phyloP scores from a whole-genome alignment of 2,113 vertebrate species.

The Bubo blakistoni region DNA sequence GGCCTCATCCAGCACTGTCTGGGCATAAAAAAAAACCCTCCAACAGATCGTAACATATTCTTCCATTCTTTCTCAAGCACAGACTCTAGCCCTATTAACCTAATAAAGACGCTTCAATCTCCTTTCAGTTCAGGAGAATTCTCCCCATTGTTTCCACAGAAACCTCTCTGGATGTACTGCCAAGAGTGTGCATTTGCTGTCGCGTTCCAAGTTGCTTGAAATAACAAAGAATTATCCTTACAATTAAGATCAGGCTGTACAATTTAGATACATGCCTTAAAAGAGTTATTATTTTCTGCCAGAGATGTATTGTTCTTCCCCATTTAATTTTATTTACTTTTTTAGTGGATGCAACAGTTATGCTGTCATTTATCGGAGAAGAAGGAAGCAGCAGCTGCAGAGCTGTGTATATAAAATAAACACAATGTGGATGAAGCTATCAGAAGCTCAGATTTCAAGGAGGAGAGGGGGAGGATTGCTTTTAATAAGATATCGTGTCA shows the following conservation, averaged over 20 bases:
- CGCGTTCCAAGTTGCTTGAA: slow-evolving; percentile 31
- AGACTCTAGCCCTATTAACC: slow-evolving; percentile 20
- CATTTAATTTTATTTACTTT: slow-evolving; percentile 62
- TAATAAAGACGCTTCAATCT: slow-evolving; percentile 10
- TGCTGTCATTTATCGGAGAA: slow-evolving; percentile 19
- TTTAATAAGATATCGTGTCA: slow-evolving; percentile 44
- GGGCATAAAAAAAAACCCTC: background rate
- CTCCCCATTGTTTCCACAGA: slow-evolving; percentile 37
- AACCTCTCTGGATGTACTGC: slow-evolving; percentile 30
- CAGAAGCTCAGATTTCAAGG: slow-evolving; percentile 14
- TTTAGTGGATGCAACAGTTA: slow-evolving; percentile 47
- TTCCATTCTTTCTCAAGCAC: background rate
- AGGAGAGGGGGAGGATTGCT: background rate
- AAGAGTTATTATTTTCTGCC: slow-evolving; percentile 24
- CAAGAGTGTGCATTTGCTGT: background rate
- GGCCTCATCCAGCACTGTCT: background rate
- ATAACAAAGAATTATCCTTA: slow-evolving; percentile 56
- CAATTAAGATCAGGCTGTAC: slow-evolving; percentile 61
- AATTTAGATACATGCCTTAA: slow-evolving; percentile 44
- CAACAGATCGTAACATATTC: background rate
- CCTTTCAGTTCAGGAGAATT: slow-evolving; percentile 19
- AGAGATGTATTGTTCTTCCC: slow-evolving; percentile 37
- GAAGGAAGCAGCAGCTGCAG: slow-evolving; percentile 29
- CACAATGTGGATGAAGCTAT: background rate
- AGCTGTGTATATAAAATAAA: background rate